Base-by-base conservation (phyloP, 2,797 vertebrate genomes). In the Phoxinus dragarum region DNA sequence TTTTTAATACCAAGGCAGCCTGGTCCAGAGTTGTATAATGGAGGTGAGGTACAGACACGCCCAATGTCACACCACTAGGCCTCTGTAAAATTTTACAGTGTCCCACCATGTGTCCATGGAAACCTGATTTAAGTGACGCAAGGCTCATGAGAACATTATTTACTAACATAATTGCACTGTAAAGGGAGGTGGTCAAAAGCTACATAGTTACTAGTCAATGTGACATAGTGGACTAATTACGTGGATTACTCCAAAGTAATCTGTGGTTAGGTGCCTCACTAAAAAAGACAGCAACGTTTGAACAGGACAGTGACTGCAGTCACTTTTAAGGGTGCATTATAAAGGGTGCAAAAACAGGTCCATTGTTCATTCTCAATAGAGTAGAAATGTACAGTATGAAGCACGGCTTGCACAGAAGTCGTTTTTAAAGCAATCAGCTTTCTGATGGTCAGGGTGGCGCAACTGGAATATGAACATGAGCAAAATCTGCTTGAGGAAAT, bases 51-150 rank as follows among this genome's bases (percentile, higher is more conserved):
- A 5, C 34, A 89, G 92, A 91, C 92, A 92, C 91, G 93, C 93
- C 92, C 92, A 94, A 94, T 93, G 92, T 94, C 91, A 87, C 78
- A 85, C 85, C 92, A 91, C 91, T 90, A 90, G 92, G 90, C 91
- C 91, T 94, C 92, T 91, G 92, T 94, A 94, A 94, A 94, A 89
- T 94, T 95, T 95, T 94, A 94, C 93, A 92, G 93, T 83, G 88
- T 93, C 91, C 92, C 89, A 93, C 92, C 93, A 90, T 92, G 90
- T 93, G 92, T 91, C 90, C 88, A 87, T 89, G 91, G 76, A 86
- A 92, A 92, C 88, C 87, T 90, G 83, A 89, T 91, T 90, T 93
- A 91, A 93, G 91, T 94, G 93, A 95, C 91, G 90, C 91, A 94
- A 90, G 42, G 87, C 87, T 88, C 90, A 80, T 89, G 91, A 94